phyloP scores from a whole-genome alignment of 1,140 invertebrate genomes.

The Kradibia gibbosae region DNA sequence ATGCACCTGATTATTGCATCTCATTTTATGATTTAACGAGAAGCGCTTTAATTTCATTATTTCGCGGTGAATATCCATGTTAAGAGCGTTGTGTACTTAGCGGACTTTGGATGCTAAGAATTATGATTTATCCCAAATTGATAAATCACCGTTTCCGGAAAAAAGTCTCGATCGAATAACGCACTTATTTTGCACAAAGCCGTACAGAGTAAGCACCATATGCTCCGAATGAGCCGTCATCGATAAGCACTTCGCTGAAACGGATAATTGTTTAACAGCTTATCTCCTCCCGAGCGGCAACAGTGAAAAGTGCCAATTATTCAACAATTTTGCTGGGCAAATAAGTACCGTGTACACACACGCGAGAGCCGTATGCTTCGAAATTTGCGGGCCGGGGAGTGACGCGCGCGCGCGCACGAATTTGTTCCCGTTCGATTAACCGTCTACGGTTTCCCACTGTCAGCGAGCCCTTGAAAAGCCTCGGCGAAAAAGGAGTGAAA shows the following conservation, averaged over 20 bases:
- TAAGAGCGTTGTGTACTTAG: background rate
- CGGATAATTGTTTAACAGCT: background rate
- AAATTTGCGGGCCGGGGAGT: background rate
- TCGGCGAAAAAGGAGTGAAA: background rate
- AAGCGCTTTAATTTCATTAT: too few species aligned
- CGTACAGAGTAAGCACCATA: background rate
- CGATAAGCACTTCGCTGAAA: background rate
- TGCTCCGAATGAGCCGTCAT: background rate
- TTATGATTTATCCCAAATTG: background rate
- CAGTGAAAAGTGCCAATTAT: background rate
- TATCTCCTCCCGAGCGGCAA: background rate
- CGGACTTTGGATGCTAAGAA: background rate
- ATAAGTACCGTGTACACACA: background rate
- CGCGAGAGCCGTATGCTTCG: background rate
- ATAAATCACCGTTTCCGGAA: background rate
- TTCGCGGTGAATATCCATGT: background rate
- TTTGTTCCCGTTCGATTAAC: conserved; percentile 7
- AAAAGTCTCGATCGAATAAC: background rate
- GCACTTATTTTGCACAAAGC: background rate
- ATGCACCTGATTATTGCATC: too few species aligned
- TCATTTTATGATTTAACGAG: too few species aligned
- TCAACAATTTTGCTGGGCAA: background rate
- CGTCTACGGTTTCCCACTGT: background rate
- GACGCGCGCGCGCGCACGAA: background rate
- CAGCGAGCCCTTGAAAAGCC: background rate